Percentiles rank a stretch among this genome's conserved stretches.
These are phyloP conservation scores for Noturus placidus DNA, from an alignment of 2,113 vertebrate species.

Conservation along the genomic window DNA sequence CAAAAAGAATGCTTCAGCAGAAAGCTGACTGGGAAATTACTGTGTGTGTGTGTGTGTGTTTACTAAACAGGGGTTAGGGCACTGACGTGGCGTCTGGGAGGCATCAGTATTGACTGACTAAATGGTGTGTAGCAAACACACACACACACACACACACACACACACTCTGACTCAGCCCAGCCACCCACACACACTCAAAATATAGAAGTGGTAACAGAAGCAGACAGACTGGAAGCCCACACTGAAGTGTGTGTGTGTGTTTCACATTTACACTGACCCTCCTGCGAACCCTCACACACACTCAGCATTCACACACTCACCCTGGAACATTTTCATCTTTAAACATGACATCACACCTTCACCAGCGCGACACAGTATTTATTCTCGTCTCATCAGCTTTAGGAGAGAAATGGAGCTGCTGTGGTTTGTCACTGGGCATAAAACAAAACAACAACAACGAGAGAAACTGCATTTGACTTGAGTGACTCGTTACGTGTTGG, in stretches of 20 bases:
- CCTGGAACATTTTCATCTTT: neutral
- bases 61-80: slow-evolving; percentile 36
- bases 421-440: neutral
- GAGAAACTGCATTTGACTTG: neutral
- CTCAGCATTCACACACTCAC: neutral
- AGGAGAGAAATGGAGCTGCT: neutral
- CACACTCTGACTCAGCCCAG: neutral
- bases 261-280: neutral
- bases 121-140: neutral
- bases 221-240: slow-evolving; percentile 13
- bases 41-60: slow-evolving; percentile 21
- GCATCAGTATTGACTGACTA: slow-evolving; percentile 57
- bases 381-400: neutral
- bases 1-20: neutral
- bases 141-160: slow-evolving; percentile 48
- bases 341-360: neutral
- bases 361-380: neutral
- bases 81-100: slow-evolving; percentile 35
- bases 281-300: neutral
- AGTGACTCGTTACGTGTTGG: neutral
- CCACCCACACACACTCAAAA: slow-evolving; percentile 14
- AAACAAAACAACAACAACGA: too few species aligned
- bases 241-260: slow-evolving; percentile 2
- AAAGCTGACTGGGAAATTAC: neutral
- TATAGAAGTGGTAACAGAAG: slow-evolving; percentile 24